A percentile compares a stretch with the other conserved stretches of the same genome.
Evolutionary conservation across 2,888 invertebrate genomes (phyloP).

Genomic region (Urechis unicinctus): DNA sequence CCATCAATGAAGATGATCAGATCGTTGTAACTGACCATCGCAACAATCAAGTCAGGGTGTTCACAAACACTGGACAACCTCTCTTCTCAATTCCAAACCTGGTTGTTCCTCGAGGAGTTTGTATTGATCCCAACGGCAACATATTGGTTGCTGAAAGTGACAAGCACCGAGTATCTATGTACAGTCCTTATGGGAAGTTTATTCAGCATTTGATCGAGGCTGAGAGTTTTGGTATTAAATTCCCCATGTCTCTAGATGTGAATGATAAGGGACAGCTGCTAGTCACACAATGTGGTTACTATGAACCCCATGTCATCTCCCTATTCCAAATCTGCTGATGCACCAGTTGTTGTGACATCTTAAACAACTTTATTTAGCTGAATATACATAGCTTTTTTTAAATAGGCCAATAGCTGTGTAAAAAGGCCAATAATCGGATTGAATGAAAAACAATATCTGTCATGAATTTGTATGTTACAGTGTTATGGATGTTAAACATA

Average conservation of each 20-base stretch:
- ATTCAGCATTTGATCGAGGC: constrained; percentile 9
- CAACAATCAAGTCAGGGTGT: constrained; percentile 18
- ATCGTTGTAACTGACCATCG: constrained; percentile 16
- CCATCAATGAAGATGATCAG: constrained; percentile 16
- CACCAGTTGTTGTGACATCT: too few relatives aligned
- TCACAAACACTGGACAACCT: constrained; percentile 9
- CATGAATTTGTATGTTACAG: too few relatives aligned
- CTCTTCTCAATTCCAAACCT: constrained; percentile 11
- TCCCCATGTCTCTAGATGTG: constrained; percentile 16
- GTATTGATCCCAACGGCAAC: constrained; percentile 16
- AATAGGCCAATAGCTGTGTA: too few relatives aligned
- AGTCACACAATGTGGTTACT: constrained; percentile 17
- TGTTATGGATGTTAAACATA: too few relatives aligned
- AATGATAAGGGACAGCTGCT: constrained; percentile 7
- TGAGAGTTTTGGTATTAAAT: constrained; percentile 11
- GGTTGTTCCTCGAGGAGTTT: constrained; percentile 14
- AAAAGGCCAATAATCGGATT: too few relatives aligned
- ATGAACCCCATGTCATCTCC: constrained; percentile 10
- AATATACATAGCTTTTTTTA: too few relatives aligned
- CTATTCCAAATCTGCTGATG: constrained; percentile 10
- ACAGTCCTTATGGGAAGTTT: constrained; percentile 16
- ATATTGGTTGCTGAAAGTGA: constrained; percentile 18
- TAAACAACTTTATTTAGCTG: too few relatives aligned
- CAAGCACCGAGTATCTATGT: constrained; percentile 14
- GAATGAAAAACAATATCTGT: too few relatives aligned